These are phyloP conservation scores for Grammomys dolichurus DNA, from an alignment of 2,113 vertebrate species.

Conservation along the genomic window DNA sequence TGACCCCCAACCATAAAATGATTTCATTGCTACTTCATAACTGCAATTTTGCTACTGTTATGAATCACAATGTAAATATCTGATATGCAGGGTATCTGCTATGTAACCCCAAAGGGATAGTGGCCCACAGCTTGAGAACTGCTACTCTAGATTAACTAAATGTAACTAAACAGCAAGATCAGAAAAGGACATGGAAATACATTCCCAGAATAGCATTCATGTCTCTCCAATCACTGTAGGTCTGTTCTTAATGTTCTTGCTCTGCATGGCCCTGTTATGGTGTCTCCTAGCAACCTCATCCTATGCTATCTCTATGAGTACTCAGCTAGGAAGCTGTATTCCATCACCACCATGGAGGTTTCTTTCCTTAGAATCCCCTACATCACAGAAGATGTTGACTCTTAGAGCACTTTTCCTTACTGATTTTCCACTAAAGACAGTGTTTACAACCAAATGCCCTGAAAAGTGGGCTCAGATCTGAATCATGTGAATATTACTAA, in stretches of 20 bases:
- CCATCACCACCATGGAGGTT: not conserved
- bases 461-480: not conserved
- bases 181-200: conserved; percentile 10
- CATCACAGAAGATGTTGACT: not conserved
- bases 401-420: not conserved
- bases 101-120: not conserved
- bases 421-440: not conserved
- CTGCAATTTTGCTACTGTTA: not conserved
- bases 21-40: not conserved
- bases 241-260: not conserved
- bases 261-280: fast-evolving
- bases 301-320: not conserved
- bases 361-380: not conserved
- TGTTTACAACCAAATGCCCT: not conserved
- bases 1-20: not conserved
- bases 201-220: not conserved
- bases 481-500: not conserved
- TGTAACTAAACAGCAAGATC: not conserved
- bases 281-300: not conserved
- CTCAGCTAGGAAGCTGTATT: not conserved
- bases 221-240: not conserved
- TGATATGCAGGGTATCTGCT: not conserved
- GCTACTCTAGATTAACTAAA: not conserved
- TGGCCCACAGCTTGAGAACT: not conserved
- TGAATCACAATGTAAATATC: not conserved